Conservation (phyloP, 2,888 invertebrate species). For the Drosophila cyrtoloma region DNA sequence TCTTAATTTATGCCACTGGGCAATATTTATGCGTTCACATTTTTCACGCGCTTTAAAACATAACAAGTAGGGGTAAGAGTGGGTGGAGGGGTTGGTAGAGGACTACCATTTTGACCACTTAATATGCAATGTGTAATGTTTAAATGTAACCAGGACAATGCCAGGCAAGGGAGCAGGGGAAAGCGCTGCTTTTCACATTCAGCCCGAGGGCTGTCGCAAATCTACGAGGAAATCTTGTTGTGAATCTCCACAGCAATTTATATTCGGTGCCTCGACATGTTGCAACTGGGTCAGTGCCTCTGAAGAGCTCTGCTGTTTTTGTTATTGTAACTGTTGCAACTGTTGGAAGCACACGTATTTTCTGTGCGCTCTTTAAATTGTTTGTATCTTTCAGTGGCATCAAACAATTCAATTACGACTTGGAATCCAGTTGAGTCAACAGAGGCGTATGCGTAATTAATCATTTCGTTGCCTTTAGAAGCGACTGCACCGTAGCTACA, state of each 20-base stretch:
- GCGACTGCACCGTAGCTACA: slow-evolving; percentile 18
- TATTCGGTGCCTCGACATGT: slow-evolving; percentile 67
- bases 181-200: slow-evolving; percentile 24
- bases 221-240: slow-evolving; percentile 56
- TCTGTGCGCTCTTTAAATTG: slow-evolving; percentile 43
- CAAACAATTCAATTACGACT: slow-evolving; percentile 42
- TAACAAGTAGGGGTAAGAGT: slow-evolving; percentile 4
- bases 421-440: slow-evolving; percentile 8
- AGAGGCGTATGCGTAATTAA: slow-evolving; percentile 56
- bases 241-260: slow-evolving; percentile 68
- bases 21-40: slow-evolving; percentile 61
- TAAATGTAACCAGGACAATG: slow-evolving; percentile 80
- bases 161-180: slow-evolving; percentile 23
- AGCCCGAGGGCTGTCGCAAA: slow-evolving; percentile 21
- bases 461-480: slow-evolving; percentile 45
- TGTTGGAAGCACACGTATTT: slow-evolving; percentile 26
- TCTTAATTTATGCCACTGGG: slow-evolving; percentile 70
- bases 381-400: slow-evolving; percentile 17
- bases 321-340: slow-evolving; percentile 20
- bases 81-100: not conserved
- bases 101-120: slow-evolving; percentile 72
- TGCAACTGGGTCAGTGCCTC: slow-evolving; percentile 68
- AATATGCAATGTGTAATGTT: slow-evolving; percentile 79
- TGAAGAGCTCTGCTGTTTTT: slow-evolving; percentile 48
- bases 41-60: slow-evolving; percentile 52